phyloP scores from a whole-genome alignment of 2,113 vertebrate genomes.

The Ovibos moschatus region DNA sequence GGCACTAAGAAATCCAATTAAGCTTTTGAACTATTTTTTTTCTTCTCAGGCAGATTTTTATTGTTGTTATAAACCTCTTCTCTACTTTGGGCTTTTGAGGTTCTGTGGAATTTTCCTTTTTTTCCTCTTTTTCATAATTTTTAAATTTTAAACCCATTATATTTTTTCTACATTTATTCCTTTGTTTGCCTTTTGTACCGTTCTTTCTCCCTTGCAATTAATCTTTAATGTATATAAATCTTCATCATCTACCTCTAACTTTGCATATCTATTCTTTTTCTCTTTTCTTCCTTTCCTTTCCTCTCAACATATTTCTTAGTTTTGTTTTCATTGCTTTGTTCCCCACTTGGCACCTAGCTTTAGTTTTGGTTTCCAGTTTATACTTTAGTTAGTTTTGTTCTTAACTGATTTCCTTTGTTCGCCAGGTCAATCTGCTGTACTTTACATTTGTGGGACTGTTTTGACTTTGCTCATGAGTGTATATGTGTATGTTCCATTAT shows the following conservation, averaged over 20 bases:
- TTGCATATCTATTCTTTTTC: background rate
- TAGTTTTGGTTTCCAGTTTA: background rate
- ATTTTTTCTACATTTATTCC: background rate
- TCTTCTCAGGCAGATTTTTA: background rate
- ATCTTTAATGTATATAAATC: background rate
- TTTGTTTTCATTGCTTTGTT: background rate
- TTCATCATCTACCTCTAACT: background rate
- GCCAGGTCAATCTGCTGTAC: background rate
- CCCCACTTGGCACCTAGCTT: background rate
- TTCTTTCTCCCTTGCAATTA: background rate
- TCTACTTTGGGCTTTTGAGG: background rate
- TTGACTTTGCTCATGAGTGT: background rate
- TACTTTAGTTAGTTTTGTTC: background rate
- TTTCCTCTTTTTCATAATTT: background rate
- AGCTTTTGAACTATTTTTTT: background rate
- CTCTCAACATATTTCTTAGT: background rate
- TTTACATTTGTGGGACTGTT: background rate
- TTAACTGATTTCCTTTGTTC: background rate
- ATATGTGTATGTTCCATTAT: background rate
- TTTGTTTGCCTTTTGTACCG: background rate
- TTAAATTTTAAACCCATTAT: background rate
- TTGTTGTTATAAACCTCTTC: background rate
- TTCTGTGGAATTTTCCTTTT: background rate
- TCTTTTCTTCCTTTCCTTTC: background rate
- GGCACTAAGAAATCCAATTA: background rate